Percentiles rank a stretch among this genome's conserved stretches.
Evolutionary conservation across 1,140 invertebrate genomes (phyloP).

Genomic region (Papilio xuthus): DNA sequence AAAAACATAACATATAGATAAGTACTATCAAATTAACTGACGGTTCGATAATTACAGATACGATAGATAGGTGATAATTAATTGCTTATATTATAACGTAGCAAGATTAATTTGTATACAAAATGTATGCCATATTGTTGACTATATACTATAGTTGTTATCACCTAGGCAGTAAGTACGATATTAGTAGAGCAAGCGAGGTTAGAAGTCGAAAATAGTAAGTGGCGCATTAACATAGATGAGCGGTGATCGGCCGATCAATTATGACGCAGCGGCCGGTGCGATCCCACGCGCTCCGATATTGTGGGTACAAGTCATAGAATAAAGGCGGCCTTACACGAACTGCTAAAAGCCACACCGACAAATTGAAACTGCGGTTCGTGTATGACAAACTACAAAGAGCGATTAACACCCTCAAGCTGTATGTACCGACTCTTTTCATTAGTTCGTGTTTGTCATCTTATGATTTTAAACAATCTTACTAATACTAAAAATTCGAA

Average conservation of each 20-base stretch:
- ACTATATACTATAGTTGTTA: background rate
- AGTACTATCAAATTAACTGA: conserved; percentile 21
- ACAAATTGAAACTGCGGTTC: too few relatives aligned
- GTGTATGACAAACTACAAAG: too few relatives aligned
- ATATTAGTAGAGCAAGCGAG: conserved; percentile 35
- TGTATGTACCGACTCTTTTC: too few relatives aligned
- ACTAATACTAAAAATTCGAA: too few relatives aligned
- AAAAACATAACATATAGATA: conserved; percentile 17
- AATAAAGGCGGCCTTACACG: background rate
- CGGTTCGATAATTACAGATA: conserved; percentile 1
- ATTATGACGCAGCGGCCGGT: conserved; percentile 54
- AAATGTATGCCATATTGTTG: background rate
- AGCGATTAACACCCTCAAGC: too few relatives aligned
- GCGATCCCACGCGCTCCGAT: conserved; percentile 46
- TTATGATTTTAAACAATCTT: too few relatives aligned
- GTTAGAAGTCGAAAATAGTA: conserved; percentile 33
- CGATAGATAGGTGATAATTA: conserved; percentile 13
- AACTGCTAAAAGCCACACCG: background rate
- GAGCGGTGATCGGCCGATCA: conserved; percentile 45
- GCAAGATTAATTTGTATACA: background rate
- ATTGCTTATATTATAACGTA: conserved; percentile 3
- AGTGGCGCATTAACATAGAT: conserved; percentile 55
- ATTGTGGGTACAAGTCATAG: conserved; percentile 38
- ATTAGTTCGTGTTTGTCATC: too few relatives aligned
- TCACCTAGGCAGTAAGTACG: background rate